Base-by-base conservation (phyloP, 1,140 invertebrate genomes). In the Rhopalosiphum padi region DNA sequence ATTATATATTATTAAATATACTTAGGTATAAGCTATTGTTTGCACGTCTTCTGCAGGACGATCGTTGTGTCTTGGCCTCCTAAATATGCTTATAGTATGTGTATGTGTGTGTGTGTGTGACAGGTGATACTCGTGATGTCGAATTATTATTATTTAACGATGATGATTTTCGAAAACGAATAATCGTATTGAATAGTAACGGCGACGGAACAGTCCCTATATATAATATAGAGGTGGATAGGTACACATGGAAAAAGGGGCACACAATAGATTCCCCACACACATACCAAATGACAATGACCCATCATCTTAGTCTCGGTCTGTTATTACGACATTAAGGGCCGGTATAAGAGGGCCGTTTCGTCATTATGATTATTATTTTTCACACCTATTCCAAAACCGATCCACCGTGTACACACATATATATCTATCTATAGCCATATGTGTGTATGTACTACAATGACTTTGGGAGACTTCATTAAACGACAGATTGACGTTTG, bases 281-380 rank as follows among this genome's bases (percentile, higher is more conserved):
- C n/a, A 55, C 91, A 53, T 48, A 85, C 77, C 23, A 55, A 93
- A 93, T 55, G 91, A 93, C 91, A 93, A 93, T 85, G 91, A 93
- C 91, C 91, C 91, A 86, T 93, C 91, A 93, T 93, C 91, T 93
- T 51, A 41, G 91, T 55, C 91, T 85, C 77, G 77, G 77, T 93
- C 91, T 93, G 77, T 93, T 93, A 93, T 93, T 93, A 93, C 91
- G 91, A 93, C 91, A 93, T 93, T 93, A 93, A 93, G 91, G 91
- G 91, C 91, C 91, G 48, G 82, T 93, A 85, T 85, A 93, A 93
- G 91, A 93, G 89, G 89, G 91, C 91, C 77, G 91, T 93, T 93
- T 86, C 46, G 82, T 93, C 91, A 30, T 92, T 43, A 92, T 85
- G 41, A 55, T 91, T 77, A 92, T 51, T 92, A 92, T 92, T 92